Evolutionary conservation across 2,888 invertebrate species (phyloP), one percentile per base, ranked within the genome.

Genomic region (Diplazon laetatorius): DNA sequence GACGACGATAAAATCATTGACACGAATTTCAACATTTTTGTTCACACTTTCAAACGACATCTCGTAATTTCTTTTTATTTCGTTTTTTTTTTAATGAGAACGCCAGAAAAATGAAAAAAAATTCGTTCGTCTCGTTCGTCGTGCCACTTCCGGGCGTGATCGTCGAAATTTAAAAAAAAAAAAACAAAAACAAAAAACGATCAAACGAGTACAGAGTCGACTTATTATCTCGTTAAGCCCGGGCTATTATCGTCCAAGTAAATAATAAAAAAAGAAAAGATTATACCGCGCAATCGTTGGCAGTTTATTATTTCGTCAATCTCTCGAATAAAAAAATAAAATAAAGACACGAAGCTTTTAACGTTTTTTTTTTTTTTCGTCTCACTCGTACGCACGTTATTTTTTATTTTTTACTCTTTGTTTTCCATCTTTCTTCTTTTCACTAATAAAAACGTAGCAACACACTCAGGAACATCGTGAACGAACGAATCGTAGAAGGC

Each of bases 11-110:
- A 50, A 37, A 48, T 22, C 55, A 50, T 70, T 44, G 52, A 69
- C n/a, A 65, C 18, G 39, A 78, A 60, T 55, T 65, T 30, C 22
- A n/a, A n/a, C 52, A 44, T 25, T 59, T 74, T 74, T 70, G 65
- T 52, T 20, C 16, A 30, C 20, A 30, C 55, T 59, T 9, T 30
- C 57, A 65, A 73, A n/a, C n/a, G n/a, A n/a, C n/a, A n/a, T n/a
- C n/a, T n/a, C n/a, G n/a, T n/a, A n/a, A n/a, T n/a, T n/a, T n/a
- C n/a, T n/a, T n/a, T n/a, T n/a, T n/a, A n/a, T n/a, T n/a, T n/a
- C n/a, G n/a, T n/a, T n/a, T n/a, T n/a, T n/a, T n/a, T n/a, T n/a
- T n/a, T n/a, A n/a, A n/a, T n/a, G n/a, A n/a, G n/a, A n/a, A n/a
- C n/a, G n/a, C n/a, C n/a, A n/a, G n/a, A n/a, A n/a, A n/a, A n/a